Percentiles rank a stretch among this genome's conserved stretches.
Conservation (phyloP, 2,888 invertebrate species). For the Cybosia mesomella region DNA sequence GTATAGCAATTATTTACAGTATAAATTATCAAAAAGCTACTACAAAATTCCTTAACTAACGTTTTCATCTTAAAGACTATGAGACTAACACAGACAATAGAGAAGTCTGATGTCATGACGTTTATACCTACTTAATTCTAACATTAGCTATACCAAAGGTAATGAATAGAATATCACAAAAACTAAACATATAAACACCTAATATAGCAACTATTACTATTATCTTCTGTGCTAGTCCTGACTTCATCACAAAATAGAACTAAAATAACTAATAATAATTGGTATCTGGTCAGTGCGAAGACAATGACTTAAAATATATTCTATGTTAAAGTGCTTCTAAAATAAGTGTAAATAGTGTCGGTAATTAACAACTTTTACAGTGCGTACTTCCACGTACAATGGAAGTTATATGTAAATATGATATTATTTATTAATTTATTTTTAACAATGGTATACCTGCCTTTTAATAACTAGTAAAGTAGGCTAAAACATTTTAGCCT, state of each 20-base stretch:
- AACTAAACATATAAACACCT: not conserved
- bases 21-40: not conserved
- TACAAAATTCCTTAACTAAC: not conserved
- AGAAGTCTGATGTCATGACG: not conserved
- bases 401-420: no score
- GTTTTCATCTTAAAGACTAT: not conserved
- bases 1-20: not conserved
- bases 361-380: no score
- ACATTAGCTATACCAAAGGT: not conserved
- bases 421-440: no score
- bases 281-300: not conserved
- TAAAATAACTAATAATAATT: constrained; percentile 7
- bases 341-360: no score
- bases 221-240: not conserved
- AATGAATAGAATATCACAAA: not conserved
- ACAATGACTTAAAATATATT: no score
- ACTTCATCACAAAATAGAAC: not conserved
- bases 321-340: no score
- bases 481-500: no score
- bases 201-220: not conserved
- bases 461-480: no score
- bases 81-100: not conserved
- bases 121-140: not conserved
- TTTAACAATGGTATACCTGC: no score
- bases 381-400: no score